Percentiles rank a stretch among this genome's conserved stretches.
Conservation (phyloP, 2,888 invertebrate species). For the Malthinus seriepunctatus region DNA sequence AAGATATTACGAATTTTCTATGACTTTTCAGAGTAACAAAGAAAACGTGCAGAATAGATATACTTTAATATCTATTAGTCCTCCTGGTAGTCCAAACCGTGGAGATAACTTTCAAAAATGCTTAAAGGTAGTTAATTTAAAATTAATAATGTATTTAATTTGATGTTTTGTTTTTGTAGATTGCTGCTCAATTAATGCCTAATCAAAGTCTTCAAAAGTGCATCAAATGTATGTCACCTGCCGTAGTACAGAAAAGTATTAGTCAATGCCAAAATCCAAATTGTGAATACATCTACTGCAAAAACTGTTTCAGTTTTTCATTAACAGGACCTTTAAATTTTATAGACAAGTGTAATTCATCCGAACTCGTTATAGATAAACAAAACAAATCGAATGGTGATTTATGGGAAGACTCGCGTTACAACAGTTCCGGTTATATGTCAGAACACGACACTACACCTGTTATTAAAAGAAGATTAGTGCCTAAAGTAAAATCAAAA, state of each 20-base stretch:
- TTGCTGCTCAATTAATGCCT: constrained; percentile 36
- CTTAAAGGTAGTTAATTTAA: constrained; percentile 16
- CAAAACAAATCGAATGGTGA: constrained; percentile 14
- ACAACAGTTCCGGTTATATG: constrained; percentile 24
- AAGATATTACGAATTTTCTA: constrained; percentile 15
- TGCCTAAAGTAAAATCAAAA: background rate
- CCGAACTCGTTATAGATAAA: constrained; percentile 28
- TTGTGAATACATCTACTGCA: constrained; percentile 50
- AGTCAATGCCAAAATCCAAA: constrained; percentile 45
- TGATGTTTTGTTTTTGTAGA: constrained; percentile 32
- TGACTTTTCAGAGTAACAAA: constrained; percentile 30
- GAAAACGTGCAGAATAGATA: constrained; percentile 31
- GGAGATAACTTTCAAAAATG: constrained; percentile 19
- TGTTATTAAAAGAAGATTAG: constrained; percentile 4
- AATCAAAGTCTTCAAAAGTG: constrained; percentile 47
- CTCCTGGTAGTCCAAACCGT: constrained; percentile 18
- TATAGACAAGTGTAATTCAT: constrained; percentile 44
- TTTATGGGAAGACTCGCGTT: constrained; percentile 19
- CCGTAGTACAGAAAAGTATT: constrained; percentile 47
- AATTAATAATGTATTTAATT: constrained; percentile 4
- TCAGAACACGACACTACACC: constrained; percentile 17
- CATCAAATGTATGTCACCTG: constrained; percentile 42
- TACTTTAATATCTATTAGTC: background rate
- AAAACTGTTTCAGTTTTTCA: constrained; percentile 46
- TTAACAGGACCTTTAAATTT: constrained; percentile 47